These are phyloP conservation scores for Caenorhabditis afra DNA, from an alignment of 2,888 invertebrate genomes.

Conservation along the genomic window DNA sequence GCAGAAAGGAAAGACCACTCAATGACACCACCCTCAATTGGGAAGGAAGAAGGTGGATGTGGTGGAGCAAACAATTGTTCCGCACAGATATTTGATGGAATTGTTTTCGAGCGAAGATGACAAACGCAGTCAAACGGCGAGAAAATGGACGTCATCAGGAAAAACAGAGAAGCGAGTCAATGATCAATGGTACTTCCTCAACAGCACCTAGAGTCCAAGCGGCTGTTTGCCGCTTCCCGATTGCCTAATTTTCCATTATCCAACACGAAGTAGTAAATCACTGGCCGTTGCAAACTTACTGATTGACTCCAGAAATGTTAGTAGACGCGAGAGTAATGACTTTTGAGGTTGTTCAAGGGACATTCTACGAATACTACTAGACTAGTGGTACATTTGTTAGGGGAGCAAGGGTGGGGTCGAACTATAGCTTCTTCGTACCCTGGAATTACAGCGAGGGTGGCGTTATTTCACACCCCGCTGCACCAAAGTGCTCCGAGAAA, in stretches of 20 bases:
- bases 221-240: background rate
- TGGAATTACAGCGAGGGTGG: conserved; percentile 55
- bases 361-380: conserved; percentile 12
- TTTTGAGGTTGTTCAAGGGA: conserved; percentile 14
- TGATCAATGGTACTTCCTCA: conserved; percentile 13
- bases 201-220: conserved; percentile 3
- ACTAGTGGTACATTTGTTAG: background rate
- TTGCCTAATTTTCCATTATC: background rate
- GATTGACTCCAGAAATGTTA: conserved; percentile 38
- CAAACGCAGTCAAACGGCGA: conserved; percentile 4
- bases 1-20: conserved; percentile 13
- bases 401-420: background rate
- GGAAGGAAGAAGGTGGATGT: conserved; percentile 23
- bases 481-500: conserved; percentile 5
- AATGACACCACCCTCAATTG: conserved; percentile 47
- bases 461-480: conserved; percentile 42
- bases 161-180: conserved; percentile 9
- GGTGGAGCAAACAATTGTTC: conserved; percentile 8
- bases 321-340: conserved; percentile 26
- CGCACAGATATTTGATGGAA: conserved; percentile 10
- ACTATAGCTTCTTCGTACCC: conserved; percentile 16
- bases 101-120: conserved; percentile 17
- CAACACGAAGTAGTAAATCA: background rate
- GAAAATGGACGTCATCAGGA: conserved; percentile 17
- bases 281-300: conserved; percentile 24